Conservation (phyloP, 2,113 vertebrate genomes). For the Mormyrus iriodes region DNA sequence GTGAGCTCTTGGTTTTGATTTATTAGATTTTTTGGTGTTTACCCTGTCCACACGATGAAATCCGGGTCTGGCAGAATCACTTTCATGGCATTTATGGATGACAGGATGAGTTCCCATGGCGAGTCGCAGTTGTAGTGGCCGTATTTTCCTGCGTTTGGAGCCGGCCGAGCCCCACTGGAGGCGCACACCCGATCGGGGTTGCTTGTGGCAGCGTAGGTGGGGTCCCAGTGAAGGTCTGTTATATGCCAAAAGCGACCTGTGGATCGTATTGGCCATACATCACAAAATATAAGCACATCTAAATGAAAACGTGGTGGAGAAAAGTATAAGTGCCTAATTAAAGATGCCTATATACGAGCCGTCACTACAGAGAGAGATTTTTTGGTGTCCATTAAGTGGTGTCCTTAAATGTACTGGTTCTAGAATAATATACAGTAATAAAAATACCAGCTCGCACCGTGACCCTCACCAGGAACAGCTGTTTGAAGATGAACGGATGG, state of each 20-base stretch:
- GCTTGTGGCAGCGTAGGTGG: slow-evolving; percentile 57
- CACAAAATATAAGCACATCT: background rate
- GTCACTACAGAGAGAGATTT: no score
- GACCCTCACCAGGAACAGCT: background rate
- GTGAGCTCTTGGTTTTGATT: background rate
- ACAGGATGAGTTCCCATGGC: slow-evolving; percentile 74
- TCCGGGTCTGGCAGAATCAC: slow-evolving; percentile 66
- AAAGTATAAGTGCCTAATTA: background rate
- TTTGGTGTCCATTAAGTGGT: no score
- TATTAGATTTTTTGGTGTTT: slow-evolving; percentile 21
- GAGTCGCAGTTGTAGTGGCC: slow-evolving; percentile 83
- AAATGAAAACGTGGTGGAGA: background rate
- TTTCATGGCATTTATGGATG: slow-evolving; percentile 72
- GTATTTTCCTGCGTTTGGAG: slow-evolving; percentile 63
- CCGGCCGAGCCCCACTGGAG: slow-evolving; percentile 64
- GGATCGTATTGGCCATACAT: background rate
- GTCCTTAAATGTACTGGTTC: no score
- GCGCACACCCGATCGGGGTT: slow-evolving; percentile 62
- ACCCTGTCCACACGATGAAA: slow-evolving; percentile 96
- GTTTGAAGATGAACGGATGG: background rate
- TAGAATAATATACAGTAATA: background rate
- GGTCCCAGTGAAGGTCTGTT: slow-evolving; percentile 83
- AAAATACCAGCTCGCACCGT: background rate
- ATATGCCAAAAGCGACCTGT: slow-evolving; percentile 87
- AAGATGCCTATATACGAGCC: background rate